These are phyloP conservation scores for Cheilinus undulatus DNA, from an alignment of 2,113 vertebrate genomes.

Conservation along the genomic window DNA sequence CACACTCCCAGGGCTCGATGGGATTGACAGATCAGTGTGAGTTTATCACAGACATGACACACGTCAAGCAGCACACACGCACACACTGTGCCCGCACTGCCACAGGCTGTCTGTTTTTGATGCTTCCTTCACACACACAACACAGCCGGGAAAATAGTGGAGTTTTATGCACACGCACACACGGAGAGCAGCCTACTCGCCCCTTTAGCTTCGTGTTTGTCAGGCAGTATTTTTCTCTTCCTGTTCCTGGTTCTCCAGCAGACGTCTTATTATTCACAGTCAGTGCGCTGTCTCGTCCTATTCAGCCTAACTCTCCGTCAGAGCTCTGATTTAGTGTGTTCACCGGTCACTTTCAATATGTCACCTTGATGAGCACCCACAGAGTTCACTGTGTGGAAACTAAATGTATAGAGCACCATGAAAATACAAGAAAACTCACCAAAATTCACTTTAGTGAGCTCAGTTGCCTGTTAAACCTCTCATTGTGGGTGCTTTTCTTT, in stretches of 20 bases:
- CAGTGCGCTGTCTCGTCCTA: slow-evolving; percentile 54
- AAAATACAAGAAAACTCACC: neutral
- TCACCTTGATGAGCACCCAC: slow-evolving; percentile 49
- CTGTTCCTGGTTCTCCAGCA: slow-evolving; percentile 21
- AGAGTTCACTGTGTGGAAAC: slow-evolving; percentile 30
- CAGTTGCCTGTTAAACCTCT: slow-evolving; percentile 14
- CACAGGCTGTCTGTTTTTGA: slow-evolving; percentile 39
- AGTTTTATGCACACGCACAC: slow-evolving; percentile 8
- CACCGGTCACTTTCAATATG: slow-evolving; percentile 70
- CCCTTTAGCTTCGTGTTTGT: slow-evolving; percentile 20
- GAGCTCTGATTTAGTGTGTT: slow-evolving; percentile 38
- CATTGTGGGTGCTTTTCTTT: slow-evolving; percentile 2
- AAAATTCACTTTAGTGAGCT: no score
- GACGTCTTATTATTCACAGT: slow-evolving; percentile 64
- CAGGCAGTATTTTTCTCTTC: slow-evolving; percentile 27
- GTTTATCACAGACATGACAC: slow-evolving; percentile 74
- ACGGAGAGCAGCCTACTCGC: neutral
- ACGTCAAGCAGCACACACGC: slow-evolving; percentile 49
- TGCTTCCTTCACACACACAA: slow-evolving; percentile 8
- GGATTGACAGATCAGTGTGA: slow-evolving; percentile 70
- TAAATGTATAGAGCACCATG: slow-evolving; percentile 35
- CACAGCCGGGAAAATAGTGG: slow-evolving; percentile 1
- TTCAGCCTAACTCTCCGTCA: slow-evolving; percentile 53
- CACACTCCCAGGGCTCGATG: slow-evolving; percentile 62
- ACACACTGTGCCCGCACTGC: slow-evolving; percentile 26